A percentile compares a stretch with the other conserved stretches of the same genome.
phyloP scores from a whole-genome alignment of 64 coral and sea anemone genomes.

The Orbicella faveolata region DNA sequence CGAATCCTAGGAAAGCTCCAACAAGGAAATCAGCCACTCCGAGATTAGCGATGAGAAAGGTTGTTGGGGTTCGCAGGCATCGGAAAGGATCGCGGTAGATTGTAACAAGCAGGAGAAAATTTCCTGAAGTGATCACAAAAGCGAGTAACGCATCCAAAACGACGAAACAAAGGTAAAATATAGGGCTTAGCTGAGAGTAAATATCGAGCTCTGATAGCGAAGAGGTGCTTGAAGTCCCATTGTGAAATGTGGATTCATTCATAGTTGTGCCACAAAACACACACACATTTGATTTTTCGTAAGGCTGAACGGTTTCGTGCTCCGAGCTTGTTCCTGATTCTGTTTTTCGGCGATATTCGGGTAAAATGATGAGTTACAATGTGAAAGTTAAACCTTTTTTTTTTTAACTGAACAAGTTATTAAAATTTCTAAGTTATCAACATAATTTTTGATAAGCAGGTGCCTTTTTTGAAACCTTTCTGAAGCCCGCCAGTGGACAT shows the following conservation, averaged over 20 bases:
- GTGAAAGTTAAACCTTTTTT: too few species aligned
- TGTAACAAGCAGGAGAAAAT: neutral
- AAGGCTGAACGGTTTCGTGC: too few species aligned
- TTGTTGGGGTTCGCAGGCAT: conserved; percentile 4
- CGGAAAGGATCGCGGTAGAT: conserved; percentile 20
- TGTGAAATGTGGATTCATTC: neutral
- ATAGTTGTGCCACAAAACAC: neutral
- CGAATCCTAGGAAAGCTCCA: neutral
- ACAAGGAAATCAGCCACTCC: conserved; percentile 1
- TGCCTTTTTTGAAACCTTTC: too few species aligned
- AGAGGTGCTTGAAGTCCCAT: neutral
- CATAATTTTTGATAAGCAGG: too few species aligned
- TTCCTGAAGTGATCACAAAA: neutral
- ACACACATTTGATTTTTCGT: too few species aligned
- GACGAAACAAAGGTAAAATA: conserved; percentile 6
- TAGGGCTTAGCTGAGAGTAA: neutral
- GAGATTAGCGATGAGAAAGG: conserved; percentile 21
- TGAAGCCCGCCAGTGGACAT: too few species aligned
- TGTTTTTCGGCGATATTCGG: too few species aligned
- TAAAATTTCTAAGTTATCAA: too few species aligned
- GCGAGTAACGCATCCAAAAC: neutral
- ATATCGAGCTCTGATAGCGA: neutral
- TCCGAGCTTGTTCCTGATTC: too few species aligned
- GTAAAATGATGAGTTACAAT: too few species aligned
- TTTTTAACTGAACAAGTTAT: too few species aligned